Percentiles rank a stretch among this genome's conserved stretches.
Conservation (phyloP, 1,140 invertebrate genomes). For the Lucilia sericata region DNA sequence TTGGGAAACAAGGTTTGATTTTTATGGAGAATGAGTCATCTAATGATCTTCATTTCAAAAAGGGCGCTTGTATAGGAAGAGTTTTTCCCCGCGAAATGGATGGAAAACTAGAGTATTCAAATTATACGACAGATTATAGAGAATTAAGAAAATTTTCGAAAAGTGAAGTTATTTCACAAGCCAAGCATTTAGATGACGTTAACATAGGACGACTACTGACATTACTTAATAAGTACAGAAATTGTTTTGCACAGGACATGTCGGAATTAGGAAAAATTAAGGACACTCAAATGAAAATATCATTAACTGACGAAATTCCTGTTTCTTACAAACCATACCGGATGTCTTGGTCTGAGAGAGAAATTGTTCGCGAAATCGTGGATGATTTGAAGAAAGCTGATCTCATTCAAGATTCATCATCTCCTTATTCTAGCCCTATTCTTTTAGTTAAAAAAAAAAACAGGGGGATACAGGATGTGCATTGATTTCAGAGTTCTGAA, state of each 20-base stretch:
- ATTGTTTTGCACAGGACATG: background rate
- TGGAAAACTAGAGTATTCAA: background rate
- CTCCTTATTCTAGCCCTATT: background rate
- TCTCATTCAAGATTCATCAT: background rate
- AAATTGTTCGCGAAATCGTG: background rate
- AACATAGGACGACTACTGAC: background rate
- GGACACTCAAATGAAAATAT: background rate
- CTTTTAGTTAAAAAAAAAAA: background rate
- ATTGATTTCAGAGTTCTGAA: background rate
- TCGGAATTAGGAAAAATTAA: background rate
- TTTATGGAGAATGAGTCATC: background rate
- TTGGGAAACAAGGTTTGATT: background rate
- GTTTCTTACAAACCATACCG: background rate
- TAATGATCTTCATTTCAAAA: background rate
- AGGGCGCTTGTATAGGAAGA: background rate
- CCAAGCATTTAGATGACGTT: background rate
- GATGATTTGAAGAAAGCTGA: background rate
- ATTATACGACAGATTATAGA: background rate
- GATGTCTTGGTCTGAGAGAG: background rate
- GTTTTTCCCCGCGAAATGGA: background rate
- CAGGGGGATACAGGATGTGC: background rate
- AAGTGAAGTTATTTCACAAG: background rate
- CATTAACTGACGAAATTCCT: background rate
- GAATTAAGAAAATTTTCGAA: background rate
- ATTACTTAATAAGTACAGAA: background rate